Evolutionary conservation across 2,888 invertebrate genomes (phyloP), one percentile per base, ranked within the genome.

Genomic region (Amphipoea lucens): DNA sequence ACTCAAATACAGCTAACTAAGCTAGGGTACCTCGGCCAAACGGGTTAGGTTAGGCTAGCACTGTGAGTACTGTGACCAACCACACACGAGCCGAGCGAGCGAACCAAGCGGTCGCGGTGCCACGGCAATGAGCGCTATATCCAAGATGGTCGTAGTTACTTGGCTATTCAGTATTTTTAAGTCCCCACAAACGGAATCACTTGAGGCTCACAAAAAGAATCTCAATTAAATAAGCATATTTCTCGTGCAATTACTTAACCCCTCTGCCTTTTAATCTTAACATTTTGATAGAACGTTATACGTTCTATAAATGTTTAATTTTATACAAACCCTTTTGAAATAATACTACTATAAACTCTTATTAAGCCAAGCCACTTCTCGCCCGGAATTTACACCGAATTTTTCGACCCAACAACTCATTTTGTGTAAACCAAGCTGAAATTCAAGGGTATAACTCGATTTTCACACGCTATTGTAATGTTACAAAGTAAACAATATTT

Each of bases 381-480:
- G n/a, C 0, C 5, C n/a, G 4, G 14, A 70, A 76, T 75, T n/a
- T 4, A 51, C n/a, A 68, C 14, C 0, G 6, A 23, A 36, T 68
- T 48, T 82, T 82, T 60, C 54, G 48, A 60, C 20, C 12, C 1
- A 54, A 11, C n/a, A 3, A 63, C n/a, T 60, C 6, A 57, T 60
- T 72, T 48, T 4, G 42, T 65, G 51, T 78, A 62, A 72, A n/a
- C n/a, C n/a, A n/a, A 73, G 20, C n/a, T 23, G 62, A 29, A 36
- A 79, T 45, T 84, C 60, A 84, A 75, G 75, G 72, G 2, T 60
- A 6, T 12, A 54, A 60, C 66, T 11, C 36, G 36, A 48, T 68
- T 72, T 73, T 36, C 45, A 63, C 80, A 79, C 73, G 80, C 68
- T 42, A 79, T 12, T n/a, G n/a, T 40, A 81, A 63, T 20, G 65